A percentile compares a stretch with the other conserved stretches of the same genome.
Conservation (phyloP, 2,888 invertebrate species). For the Elgonia sp. region DNA sequence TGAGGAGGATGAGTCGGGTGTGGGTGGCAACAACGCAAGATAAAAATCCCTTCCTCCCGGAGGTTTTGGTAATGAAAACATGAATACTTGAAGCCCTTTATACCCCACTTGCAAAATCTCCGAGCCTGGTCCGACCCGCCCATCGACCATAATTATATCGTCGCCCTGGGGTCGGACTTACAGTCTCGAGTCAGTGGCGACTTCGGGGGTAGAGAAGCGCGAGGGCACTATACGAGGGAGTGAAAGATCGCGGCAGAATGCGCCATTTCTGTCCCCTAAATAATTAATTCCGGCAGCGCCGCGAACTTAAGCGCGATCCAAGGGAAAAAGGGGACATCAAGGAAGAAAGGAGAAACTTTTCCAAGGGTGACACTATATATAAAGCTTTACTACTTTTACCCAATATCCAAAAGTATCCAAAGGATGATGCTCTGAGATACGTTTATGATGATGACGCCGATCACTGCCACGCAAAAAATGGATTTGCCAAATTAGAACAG, state of each 20-base stretch:
- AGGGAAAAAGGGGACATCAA: slow-evolving; percentile 76
- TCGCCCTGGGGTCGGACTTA: slow-evolving; percentile 84
- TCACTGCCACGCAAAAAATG: slow-evolving; percentile 26
- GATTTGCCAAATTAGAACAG: slow-evolving; percentile 25
- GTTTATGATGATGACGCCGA: slow-evolving; percentile 55
- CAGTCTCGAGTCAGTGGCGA: slow-evolving; percentile 78
- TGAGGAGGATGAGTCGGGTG: slow-evolving; percentile 55
- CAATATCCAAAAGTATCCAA: slow-evolving; percentile 57
- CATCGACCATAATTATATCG: slow-evolving; percentile 86
- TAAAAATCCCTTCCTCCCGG: slow-evolving; percentile 80
- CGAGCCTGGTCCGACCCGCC: slow-evolving; percentile 77
- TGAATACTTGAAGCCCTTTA: slow-evolving; percentile 86
- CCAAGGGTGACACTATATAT: slow-evolving; percentile 64
- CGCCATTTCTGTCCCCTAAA: slow-evolving; percentile 87
- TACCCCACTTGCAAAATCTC: slow-evolving; percentile 76
- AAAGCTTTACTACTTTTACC: slow-evolving; percentile 61
- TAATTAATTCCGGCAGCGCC: slow-evolving; percentile 87
- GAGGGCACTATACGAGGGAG: slow-evolving; percentile 72
- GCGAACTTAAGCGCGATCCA: slow-evolving; percentile 84
- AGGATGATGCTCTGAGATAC: slow-evolving; percentile 53
- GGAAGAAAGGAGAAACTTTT: slow-evolving; percentile 77
- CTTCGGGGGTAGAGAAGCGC: slow-evolving; percentile 60
- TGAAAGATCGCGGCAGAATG: slow-evolving; percentile 82
- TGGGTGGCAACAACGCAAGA: slow-evolving; percentile 70
- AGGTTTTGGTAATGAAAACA: slow-evolving; percentile 86